phyloP scores from a whole-genome alignment of 2,113 vertebrate genomes.

The Scytalopus superciliaris region DNA sequence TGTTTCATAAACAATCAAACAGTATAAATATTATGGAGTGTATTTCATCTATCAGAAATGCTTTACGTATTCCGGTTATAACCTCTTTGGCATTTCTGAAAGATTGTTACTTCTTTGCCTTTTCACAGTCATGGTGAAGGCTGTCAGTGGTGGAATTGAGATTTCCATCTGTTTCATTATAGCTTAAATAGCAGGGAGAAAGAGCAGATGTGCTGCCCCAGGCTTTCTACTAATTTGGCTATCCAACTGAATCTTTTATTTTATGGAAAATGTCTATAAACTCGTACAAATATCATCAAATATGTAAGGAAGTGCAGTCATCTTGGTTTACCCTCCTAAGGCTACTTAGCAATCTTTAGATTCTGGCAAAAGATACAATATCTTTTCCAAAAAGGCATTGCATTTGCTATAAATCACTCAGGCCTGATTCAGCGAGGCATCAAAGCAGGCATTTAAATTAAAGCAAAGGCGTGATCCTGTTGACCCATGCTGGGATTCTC shows the following conservation, averaged over 20 bases:
- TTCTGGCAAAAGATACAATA: background rate
- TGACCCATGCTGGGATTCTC: background rate
- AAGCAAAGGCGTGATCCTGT: background rate
- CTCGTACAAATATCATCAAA: background rate
- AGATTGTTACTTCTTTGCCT: background rate
- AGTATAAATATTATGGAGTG: background rate
- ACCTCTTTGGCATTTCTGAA: background rate
- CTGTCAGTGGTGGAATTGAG: background rate
- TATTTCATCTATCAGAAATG: background rate
- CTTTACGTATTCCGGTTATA: background rate
- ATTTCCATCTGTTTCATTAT: conserved; percentile 31
- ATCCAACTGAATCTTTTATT: background rate
- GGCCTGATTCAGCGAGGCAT: background rate
- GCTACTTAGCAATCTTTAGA: background rate
- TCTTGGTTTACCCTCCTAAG: background rate
- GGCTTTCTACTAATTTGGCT: conserved; percentile 19
- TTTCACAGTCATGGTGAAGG: background rate
- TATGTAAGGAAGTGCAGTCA: background rate
- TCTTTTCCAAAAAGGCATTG: background rate
- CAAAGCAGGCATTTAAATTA: background rate
- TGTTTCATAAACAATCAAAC: background rate
- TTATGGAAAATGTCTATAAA: background rate
- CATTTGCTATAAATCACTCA: background rate
- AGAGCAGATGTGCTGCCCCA: conserved; percentile 27
- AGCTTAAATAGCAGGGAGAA: background rate